A percentile compares a stretch with the other conserved stretches of the same genome.
phyloP scores from a whole-genome alignment of 2,113 vertebrate species.

The Aphyosemion australe region DNA sequence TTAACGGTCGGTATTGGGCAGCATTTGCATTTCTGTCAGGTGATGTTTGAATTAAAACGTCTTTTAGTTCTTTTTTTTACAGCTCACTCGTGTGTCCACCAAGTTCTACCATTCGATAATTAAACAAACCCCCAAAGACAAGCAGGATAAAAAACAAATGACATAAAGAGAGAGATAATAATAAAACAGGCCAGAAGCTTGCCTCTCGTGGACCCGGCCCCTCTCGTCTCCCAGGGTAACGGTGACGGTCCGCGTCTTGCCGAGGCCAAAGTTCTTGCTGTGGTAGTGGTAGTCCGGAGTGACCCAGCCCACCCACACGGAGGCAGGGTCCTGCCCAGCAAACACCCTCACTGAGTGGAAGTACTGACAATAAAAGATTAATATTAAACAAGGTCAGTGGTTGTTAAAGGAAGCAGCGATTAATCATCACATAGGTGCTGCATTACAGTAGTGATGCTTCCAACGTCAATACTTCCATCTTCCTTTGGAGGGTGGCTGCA shows the following conservation, averaged over 20 bases:
- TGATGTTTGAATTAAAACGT: no score
- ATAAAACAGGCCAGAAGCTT: constrained; percentile 29
- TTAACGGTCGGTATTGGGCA: no score
- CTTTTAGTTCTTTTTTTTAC: no score
- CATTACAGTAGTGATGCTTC: constrained; percentile 78
- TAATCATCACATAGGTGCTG: neutral
- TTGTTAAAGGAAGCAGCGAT: no score
- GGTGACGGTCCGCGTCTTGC: constrained; percentile 91
- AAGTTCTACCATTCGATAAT: no score
- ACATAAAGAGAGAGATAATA: neutral
- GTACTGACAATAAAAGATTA: constrained; percentile 60
- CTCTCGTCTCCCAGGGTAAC: constrained; percentile 96
- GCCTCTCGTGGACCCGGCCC: constrained; percentile 97
- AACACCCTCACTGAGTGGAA: constrained; percentile 92
- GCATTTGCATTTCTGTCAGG: no score
- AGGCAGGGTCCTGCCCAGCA: constrained; percentile 93
- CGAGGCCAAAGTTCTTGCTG: constrained; percentile 90
- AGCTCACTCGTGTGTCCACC: no score
- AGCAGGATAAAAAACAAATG: neutral
- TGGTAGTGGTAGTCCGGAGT: constrained; percentile 96
- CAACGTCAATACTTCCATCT: constrained; percentile 71
- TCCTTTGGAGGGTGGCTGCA: constrained; percentile 69
- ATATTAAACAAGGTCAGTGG: neutral
- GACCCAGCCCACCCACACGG: constrained; percentile 96
- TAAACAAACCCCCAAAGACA: constrained; percentile 1